Percentiles rank a stretch among this genome's conserved stretches.
Evolutionary conservation across 2,113 vertebrate species (phyloP).

Genomic region (Ceratotherium simum): DNA sequence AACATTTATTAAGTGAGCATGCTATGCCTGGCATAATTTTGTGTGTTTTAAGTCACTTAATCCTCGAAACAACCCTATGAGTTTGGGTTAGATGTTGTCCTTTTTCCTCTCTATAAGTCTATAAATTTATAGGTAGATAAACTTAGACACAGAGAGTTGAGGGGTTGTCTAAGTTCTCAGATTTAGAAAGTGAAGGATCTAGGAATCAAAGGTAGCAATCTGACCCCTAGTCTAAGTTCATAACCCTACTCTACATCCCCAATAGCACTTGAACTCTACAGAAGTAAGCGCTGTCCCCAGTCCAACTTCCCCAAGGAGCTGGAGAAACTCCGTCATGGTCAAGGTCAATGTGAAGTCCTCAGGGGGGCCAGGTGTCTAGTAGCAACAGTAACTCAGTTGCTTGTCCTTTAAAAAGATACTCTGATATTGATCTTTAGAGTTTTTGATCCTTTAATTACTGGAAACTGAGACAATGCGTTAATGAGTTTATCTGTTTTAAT

Average conservation of each 20-base stretch:
- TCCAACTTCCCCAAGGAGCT: neutral
- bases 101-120: neutral
- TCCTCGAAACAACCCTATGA: neutral
- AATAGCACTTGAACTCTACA: fast-evolving
- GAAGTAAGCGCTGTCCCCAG: fast-evolving
- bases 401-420: neutral
- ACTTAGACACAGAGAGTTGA: neutral
- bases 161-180: neutral
- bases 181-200: neutral
- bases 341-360: neutral
- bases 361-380: neutral
- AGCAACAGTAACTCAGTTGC: neutral
- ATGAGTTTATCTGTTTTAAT: neutral
- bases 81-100: neutral
- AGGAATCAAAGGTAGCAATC: no score
- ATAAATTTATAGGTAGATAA: neutral
- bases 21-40: neutral
- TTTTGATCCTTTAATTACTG: neutral
- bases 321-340: fast-evolving
- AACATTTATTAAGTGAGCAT: neutral
- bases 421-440: neutral
- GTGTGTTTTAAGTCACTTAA: neutral
- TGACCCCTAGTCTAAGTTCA: no score
- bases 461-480: neutral
- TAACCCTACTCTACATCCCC: neutral